phyloP scores from a whole-genome alignment of 2,113 vertebrate genomes.

The Dolichallabes microphthalmus region DNA sequence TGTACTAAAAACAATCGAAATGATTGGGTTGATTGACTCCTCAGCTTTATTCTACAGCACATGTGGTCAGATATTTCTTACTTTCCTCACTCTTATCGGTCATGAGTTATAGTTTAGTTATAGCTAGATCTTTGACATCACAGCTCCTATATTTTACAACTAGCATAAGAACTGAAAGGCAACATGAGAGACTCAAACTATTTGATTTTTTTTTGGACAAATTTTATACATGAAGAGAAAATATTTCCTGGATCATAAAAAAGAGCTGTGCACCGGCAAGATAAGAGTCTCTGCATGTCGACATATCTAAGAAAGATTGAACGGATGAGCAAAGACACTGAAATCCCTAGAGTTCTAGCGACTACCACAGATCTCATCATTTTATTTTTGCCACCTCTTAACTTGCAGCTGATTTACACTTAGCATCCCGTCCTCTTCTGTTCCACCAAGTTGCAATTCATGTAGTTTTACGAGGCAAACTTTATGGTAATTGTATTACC shows the following conservation, averaged over 20 bases:
- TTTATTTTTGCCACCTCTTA: slow-evolving; percentile 13
- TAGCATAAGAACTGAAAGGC: not conserved
- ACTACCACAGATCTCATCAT: not conserved
- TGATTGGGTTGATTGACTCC: not conserved
- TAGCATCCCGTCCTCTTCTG: not conserved
- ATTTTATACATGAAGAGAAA: not conserved
- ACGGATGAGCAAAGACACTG: not conserved
- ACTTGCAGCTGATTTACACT: not conserved
- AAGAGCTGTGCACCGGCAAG: not conserved
- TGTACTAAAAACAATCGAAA: not conserved
- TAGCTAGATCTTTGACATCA: too few species aligned
- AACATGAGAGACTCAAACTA: not conserved
- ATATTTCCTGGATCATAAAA: not conserved
- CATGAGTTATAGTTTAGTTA: not conserved
- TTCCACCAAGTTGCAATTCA: not conserved
- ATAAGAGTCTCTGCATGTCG: not conserved
- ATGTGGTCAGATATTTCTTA: not conserved
- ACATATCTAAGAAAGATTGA: not conserved
- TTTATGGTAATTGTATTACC: not conserved
- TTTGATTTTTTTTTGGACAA: not conserved
- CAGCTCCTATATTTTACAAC: not conserved
- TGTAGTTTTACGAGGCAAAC: not conserved
- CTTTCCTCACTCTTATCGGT: not conserved
- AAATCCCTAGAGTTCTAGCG: not conserved
- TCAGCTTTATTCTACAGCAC: not conserved